A percentile compares a stretch with the other conserved stretches of the same genome.
phyloP scores from a whole-genome alignment of 2,888 invertebrate species.

The Dexiosoma caninum region DNA sequence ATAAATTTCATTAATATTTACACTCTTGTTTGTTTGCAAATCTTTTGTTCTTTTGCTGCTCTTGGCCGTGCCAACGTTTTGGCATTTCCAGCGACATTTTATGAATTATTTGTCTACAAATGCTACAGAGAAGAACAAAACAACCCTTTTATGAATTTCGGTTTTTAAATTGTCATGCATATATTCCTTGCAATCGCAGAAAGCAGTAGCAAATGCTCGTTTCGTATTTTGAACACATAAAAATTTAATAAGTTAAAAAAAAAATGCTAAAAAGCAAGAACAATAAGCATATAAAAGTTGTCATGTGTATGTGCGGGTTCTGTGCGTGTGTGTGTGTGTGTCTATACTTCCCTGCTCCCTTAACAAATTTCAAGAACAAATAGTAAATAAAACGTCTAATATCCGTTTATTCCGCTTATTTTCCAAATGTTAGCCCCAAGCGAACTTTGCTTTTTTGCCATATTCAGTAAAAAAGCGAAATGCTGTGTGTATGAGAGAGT shows the following conservation, averaged over 20 bases:
- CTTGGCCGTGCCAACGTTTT: conserved; percentile 39
- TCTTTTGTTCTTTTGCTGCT: conserved; percentile 25
- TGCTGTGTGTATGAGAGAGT: no score
- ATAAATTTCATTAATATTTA: conserved; percentile 56
- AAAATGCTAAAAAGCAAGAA: not conserved
- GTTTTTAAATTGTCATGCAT: not conserved
- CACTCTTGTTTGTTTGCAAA: conserved; percentile 30
- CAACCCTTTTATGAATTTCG: conserved; percentile 49
- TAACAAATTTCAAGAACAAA: conserved; percentile 8
- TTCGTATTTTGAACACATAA: conserved; percentile 3
- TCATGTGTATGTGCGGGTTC: no score
- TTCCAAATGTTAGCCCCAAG: conserved; percentile 31
- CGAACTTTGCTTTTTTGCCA: not conserved
- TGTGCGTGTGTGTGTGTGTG: no score
- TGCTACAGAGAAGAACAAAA: not conserved
- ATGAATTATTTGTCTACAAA: conserved; percentile 63
- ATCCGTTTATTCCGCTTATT: conserved; percentile 54
- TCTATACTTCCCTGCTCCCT: not conserved
- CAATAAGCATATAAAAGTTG: not conserved
- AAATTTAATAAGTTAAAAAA: conserved; percentile 52
- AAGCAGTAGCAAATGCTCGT: not conserved
- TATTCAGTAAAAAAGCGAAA: not conserved
- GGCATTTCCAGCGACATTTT: conserved; percentile 62
- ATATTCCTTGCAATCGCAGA: conserved; percentile 9
- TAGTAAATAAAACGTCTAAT: conserved; percentile 53